Evolutionary conservation across 2,888 invertebrate species (phyloP), one percentile per base, ranked within the genome.

Genomic region (Bursaphelenchus okinawaensis): DNA sequence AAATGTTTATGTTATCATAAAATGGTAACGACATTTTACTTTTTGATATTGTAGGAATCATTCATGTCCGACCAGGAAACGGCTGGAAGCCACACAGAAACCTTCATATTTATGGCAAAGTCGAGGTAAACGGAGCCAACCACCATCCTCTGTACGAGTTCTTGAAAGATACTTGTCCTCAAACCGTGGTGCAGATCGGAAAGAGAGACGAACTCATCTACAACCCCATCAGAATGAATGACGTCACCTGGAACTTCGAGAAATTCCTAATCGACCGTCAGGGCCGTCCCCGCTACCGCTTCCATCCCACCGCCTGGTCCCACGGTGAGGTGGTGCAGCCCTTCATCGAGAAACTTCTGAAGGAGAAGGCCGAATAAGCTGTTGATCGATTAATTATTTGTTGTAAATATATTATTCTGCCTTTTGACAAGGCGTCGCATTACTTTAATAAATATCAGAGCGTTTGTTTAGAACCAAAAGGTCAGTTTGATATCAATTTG

Each of bases 101-200:
- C 65, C 69, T 82, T 56, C 78, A 82, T 72, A 82, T 82, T 65
- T 82, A 77, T 68, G 82, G 82, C 54, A 82, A 82, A 63, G 67
- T 82, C 55, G 80, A 83, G 40, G 80, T 81, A 59, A 82, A 82
- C 67, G 82, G 82, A 40, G 77, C 76, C 56, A 76, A 79, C 66
- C 80, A 83, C 28, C 82, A 82, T 55, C 82, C 82, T 52, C 73
- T 83, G 57, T 82, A 82, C 68, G 82, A 83, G 63, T 81, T 78
- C 70, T 65, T 82, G 69, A 82, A 81, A 77, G 80, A 81, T 55
- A 69, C 76, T 4, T 82, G 82, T 69, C 82, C 82, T 40, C 80
- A 80, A 62, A 83, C 82, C 19, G 74, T 80, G 54, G 73, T 74
- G 58, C 74, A 73, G 55, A 75, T 82, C 59, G 82, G 81, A 61